A percentile compares a stretch with the other conserved stretches of the same genome.
Conservation (phyloP, 2,888 invertebrate species). For the Cryptophagus acutangulus region DNA sequence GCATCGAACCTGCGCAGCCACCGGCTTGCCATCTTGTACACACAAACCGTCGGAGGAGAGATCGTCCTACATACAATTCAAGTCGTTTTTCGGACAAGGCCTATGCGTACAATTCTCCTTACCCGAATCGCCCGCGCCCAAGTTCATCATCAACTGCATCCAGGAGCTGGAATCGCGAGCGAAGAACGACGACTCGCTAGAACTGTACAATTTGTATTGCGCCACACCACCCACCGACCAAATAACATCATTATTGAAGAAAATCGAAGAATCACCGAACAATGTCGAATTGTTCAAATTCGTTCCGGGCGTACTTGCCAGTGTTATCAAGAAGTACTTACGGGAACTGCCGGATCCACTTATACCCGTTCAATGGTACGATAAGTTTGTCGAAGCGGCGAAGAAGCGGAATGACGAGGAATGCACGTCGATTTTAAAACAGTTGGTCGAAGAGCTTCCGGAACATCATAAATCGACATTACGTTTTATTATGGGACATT, state of each 20-base stretch:
- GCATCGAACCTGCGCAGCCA: constrained; percentile 65
- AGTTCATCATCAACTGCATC: constrained; percentile 52
- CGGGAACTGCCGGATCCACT: constrained; percentile 71
- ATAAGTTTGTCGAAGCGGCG: constrained; percentile 59
- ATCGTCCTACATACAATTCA: constrained; percentile 37
- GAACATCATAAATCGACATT: constrained; percentile 60
- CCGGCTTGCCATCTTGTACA: constrained; percentile 54
- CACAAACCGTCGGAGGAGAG: constrained; percentile 32
- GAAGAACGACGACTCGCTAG: constrained; percentile 49
- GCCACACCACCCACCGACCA: constrained; percentile 58
- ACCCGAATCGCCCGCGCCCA: constrained; percentile 55
- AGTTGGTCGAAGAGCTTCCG: constrained; percentile 58
- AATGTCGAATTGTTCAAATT: constrained; percentile 49
- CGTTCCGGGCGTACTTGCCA: constrained; percentile 54
- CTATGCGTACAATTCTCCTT: constrained; percentile 60
- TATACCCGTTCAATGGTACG: constrained; percentile 70
- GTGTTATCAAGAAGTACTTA: constrained; percentile 65
- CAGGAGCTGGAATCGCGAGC: constrained; percentile 59
- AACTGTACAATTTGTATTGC: constrained; percentile 64
- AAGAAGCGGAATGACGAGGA: constrained; percentile 51
- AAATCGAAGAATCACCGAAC: constrained; percentile 48
- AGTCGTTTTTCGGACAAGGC: constrained; percentile 58
- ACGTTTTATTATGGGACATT: constrained; percentile 63
- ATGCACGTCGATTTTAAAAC: constrained; percentile 51
- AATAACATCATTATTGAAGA: constrained; percentile 54